A percentile compares a stretch with the other conserved stretches of the same genome.
phyloP scores from a whole-genome alignment of 2,113 vertebrate genomes.

The Oreochromis niloticus region DNA sequence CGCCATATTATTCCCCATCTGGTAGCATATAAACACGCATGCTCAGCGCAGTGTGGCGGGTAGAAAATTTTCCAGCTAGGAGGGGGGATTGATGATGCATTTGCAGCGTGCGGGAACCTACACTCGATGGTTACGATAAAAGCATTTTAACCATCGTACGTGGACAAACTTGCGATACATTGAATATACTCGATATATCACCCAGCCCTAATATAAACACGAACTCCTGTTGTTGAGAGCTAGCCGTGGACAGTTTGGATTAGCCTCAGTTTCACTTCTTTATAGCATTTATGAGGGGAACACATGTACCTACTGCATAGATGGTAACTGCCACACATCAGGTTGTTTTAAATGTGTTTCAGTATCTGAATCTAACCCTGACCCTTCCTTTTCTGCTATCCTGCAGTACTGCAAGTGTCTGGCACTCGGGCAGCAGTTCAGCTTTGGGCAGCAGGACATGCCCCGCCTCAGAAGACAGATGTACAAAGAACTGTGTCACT shows the following conservation, averaged over 20 bases:
- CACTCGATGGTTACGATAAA: fast-evolving
- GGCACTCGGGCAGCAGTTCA: slow-evolving; percentile 83
- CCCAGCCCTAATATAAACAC: neutral
- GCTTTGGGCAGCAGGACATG: slow-evolving; percentile 90
- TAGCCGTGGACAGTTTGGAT: neutral
- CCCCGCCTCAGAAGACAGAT: slow-evolving; percentile 87
- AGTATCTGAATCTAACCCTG: neutral
- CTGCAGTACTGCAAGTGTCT: slow-evolving; percentile 89
- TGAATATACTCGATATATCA: fast-evolving
- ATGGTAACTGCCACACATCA: neutral
- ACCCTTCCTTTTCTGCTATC: neutral
- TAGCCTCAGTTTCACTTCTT: neutral
- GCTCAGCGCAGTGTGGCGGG: fast-evolving
- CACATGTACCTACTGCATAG: fast-evolving
- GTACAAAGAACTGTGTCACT: slow-evolving; percentile 95
- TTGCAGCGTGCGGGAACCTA: neutral
- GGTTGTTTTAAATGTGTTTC: neutral
- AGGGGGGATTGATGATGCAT: neutral
- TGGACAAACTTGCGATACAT: neutral
- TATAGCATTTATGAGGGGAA: neutral
- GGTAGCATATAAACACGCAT: neutral
- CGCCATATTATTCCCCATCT: neutral
- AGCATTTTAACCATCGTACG: neutral
- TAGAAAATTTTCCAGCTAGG: neutral
- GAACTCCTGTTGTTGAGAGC: neutral